Base-by-base conservation (phyloP, 2,113 vertebrate genomes). In the Austrofundulus limnaeus region DNA sequence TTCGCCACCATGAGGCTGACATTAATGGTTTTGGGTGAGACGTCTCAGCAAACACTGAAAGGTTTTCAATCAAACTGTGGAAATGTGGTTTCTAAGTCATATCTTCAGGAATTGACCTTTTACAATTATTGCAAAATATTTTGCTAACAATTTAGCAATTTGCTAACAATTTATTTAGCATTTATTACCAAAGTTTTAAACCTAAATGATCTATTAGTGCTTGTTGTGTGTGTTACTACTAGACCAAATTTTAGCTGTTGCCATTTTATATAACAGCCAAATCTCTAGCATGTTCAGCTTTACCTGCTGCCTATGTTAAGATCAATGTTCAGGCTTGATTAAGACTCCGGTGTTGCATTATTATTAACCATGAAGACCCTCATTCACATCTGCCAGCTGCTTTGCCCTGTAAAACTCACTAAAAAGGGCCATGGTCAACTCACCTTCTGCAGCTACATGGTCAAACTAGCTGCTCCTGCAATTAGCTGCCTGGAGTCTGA, bases 401-500 rank as follows among this genome's bases (percentile, higher is more conserved):
- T 45, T 9, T 42, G 41, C 5, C 28, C 5, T 42, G 41, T 19
- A 45, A 7, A 16, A 45, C 5, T 14, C 42, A 17, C 42, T 43
- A n/a, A 43, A n/a, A 43, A 4, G 5, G 17, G 7, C 28, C 28
- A 5, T 17, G 42, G 17, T 45, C 14, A 42, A 42, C 14, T 15
- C 41, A 16, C 41, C 41, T 16, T 42, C 41, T 42, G 41, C 41
- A 42, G 15, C 41, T 42, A 6, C 14, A 42, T 42, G 41, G 41
- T 42, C 41, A 42, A 42, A 42, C 14, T 42, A 42, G 41, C 41
- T 42, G 41, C 41, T 42, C 14, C 16, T 43, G 43, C 43, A 46
- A 20, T 46, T 46, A 46, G 43, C 43, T 46, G n/a, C 43, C 43
- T 46, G 43, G 10, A 46, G 19, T 46, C 43, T 46, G 43, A 46